Evolutionary conservation across 2,888 invertebrate genomes (phyloP).

Genomic region (Gerris lacustris): DNA sequence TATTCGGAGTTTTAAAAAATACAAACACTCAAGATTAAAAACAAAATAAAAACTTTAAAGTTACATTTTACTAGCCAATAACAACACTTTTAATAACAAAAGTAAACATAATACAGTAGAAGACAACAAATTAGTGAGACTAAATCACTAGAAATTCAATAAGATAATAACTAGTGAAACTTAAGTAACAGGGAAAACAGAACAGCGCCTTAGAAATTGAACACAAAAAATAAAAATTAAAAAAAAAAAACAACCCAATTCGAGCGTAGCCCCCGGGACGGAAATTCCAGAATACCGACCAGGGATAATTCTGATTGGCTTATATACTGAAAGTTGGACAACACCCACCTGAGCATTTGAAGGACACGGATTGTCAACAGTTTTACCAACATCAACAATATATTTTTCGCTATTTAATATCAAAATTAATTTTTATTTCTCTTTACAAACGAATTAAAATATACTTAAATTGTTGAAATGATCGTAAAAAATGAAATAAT

Average conservation of each 20-base stretch:
- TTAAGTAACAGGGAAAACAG: too few species aligned
- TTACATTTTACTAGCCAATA: background rate
- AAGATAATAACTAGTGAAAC: background rate
- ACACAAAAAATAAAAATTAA: background rate
- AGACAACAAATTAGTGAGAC: background rate
- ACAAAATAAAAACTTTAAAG: too few species aligned
- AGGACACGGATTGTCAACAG: background rate
- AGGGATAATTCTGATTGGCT: background rate
- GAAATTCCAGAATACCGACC: background rate
- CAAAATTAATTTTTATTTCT: too few species aligned
- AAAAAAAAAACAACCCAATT: background rate
- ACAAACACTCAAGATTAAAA: too few species aligned
- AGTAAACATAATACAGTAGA: background rate
- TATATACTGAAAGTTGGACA: constrained; percentile 2
- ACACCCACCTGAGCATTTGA: constrained; percentile 8
- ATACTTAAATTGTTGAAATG: too few species aligned
- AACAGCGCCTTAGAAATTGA: background rate
- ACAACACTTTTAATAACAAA: background rate
- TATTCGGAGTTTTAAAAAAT: too few species aligned
- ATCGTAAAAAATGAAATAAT: too few species aligned
- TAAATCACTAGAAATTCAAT: background rate
- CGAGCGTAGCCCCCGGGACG: background rate
- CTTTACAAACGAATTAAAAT: too few species aligned
- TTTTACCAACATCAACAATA: too few species aligned
- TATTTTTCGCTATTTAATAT: too few species aligned